A percentile compares a stretch with the other conserved stretches of the same genome.
Evolutionary conservation across 53 echinoderm and acorn worm species (phyloP).

Genomic region (Actinopyga echinites): DNA sequence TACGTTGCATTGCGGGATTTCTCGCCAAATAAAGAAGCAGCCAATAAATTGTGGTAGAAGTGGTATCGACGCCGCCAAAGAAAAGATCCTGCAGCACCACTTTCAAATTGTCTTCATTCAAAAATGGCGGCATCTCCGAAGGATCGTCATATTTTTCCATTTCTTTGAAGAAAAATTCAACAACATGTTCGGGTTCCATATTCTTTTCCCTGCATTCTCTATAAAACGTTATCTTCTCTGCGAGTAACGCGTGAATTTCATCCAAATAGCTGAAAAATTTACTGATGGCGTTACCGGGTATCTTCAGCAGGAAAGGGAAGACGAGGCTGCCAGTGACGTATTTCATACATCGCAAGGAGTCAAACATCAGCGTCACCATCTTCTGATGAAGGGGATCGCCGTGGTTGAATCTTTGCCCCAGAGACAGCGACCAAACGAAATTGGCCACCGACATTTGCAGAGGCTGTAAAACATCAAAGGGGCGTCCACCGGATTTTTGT

Average conservation of each 20-base stretch:
- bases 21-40: not conserved
- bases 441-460: slow-evolving; percentile 1
- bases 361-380: not conserved
- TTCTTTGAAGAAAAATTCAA: slow-evolving; percentile 22
- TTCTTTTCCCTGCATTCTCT: not conserved
- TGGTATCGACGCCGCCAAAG: slow-evolving; percentile 14
- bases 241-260: not conserved
- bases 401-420: not conserved
- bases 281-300: slow-evolving; percentile 27
- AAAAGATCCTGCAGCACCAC: slow-evolving; percentile 32
- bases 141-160: slow-evolving; percentile 24
- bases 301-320: not conserved
- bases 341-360: not conserved
- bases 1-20: slow-evolving; percentile 15
- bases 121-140: not conserved
- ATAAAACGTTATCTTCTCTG: not conserved
- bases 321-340: slow-evolving; percentile 28
- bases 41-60: slow-evolving; percentile 2
- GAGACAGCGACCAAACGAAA: not conserved
- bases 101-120: slow-evolving; percentile 24
- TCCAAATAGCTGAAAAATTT: slow-evolving; percentile 24
- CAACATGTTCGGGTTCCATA: not conserved
- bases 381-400: not conserved
- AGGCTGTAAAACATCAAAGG: not conserved
- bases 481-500: not conserved